Base-by-base conservation (phyloP, 2,113 vertebrate genomes). In the Sciurus niger region DNA sequence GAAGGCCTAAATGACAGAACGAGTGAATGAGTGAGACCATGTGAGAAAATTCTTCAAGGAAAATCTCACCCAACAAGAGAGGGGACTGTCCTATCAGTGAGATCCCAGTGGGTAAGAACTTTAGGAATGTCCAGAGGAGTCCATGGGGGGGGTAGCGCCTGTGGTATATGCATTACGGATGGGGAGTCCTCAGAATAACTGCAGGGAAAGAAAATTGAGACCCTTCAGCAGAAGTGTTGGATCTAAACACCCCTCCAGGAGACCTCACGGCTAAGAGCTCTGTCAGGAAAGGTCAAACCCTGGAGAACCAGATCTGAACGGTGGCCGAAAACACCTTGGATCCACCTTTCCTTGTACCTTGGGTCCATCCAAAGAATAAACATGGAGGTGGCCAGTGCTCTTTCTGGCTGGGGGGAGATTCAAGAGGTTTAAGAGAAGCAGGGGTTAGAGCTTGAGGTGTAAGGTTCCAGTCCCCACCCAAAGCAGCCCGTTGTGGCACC, bases 161-260 rank as follows among this genome's bases (percentile, higher is more conserved):
- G 70, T 30, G 48, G 78, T 84, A 37, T 37, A 37, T 37, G 37
- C 30, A 25, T 70, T 58, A 10, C 68, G 25, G 76, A 60, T 37
- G 46, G 34, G 40, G 43, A 53, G 51, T 94, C 80, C 77, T 73
- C 40, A 68, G 55, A 28, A 55, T 79, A 67, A 94, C 28, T 67
- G 18, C 70, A 53, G 84, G 51, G 74, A 68, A 86, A 83, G 84
- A 86, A 86, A 94, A 83, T 2, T 46, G 17, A 90, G 58, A 73
- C 46, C 63, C 53, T 83, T 65, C 68, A 72, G 46, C 20, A 53
- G 20, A 24, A 94, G 74, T 25, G 37, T 70, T 14, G 85, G 77
- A 85, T 73, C 88, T 58, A 37, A 60, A 89, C 32, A 43, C 46
- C 46, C 80, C 58, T 70, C 34, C 46, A 93, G 37, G 77, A 87